Evolutionary conservation across 2,888 invertebrate species (phyloP).

Genomic region (Macaria notata): DNA sequence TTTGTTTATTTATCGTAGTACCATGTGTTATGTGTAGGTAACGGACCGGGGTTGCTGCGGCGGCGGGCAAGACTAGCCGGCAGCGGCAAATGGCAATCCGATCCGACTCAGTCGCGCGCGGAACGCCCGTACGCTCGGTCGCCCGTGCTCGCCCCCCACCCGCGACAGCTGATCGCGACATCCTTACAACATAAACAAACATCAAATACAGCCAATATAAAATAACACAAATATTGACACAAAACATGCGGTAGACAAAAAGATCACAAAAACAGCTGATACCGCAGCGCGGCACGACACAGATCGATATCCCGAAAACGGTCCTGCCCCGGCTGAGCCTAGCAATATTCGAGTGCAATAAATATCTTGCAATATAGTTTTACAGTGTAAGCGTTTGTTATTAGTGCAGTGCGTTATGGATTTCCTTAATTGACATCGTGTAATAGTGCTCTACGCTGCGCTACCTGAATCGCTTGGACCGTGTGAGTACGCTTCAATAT

Average conservation of each 20-base stretch:
- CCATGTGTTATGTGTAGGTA: constrained; percentile 72
- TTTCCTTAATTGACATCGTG: constrained; percentile 60
- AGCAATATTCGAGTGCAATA: constrained; percentile 68
- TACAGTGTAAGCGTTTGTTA: constrained; percentile 36
- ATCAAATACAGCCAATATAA: constrained; percentile 42
- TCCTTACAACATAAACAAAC: constrained; percentile 52
- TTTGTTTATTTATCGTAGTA: constrained; percentile 78
- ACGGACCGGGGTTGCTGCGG: constrained; percentile 49
- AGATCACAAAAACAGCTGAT: constrained; percentile 35
- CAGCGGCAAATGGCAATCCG: constrained; percentile 32
- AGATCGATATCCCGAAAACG: constrained; percentile 70
- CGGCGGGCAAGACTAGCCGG: constrained; percentile 31
- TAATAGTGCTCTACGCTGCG: constrained; percentile 52
- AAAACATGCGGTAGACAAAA: constrained; percentile 33
- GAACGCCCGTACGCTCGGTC: constrained; percentile 60
- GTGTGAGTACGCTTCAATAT: constrained; percentile 48
- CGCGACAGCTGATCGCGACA: constrained; percentile 66
- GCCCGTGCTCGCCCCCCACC: constrained; percentile 40
- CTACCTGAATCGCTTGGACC: constrained; percentile 50
- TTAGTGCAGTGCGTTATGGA: constrained; percentile 71
- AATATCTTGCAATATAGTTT: constrained; percentile 56
- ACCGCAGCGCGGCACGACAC: constrained; percentile 47
- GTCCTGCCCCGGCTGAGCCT: constrained; percentile 52
- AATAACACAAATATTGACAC: constrained; percentile 31
- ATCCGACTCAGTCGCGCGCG: constrained; percentile 70